phyloP scores from a whole-genome alignment of 1,140 invertebrate genomes.

The Drosophila mojavensis region DNA sequence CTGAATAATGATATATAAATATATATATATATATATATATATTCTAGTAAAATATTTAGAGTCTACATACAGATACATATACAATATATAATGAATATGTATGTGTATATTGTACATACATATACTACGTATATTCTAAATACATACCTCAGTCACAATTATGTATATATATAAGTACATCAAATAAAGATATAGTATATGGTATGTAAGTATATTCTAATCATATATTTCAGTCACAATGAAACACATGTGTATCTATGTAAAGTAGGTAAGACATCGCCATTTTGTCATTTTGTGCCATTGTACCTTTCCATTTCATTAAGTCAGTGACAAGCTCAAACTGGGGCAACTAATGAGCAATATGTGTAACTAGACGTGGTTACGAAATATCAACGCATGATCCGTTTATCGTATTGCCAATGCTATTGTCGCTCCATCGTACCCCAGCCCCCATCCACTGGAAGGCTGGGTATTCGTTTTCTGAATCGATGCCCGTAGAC shows the following conservation, averaged over 20 bases:
- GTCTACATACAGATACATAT: too few relatives aligned
- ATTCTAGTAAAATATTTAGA: too few relatives aligned
- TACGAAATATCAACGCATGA: constrained; percentile 58
- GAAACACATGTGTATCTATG: too few relatives aligned
- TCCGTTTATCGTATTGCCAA: constrained; percentile 19
- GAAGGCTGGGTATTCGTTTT: neutral
- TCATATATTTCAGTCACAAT: too few relatives aligned
- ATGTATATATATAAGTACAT: too few relatives aligned
- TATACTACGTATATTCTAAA: too few relatives aligned
- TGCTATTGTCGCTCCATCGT: constrained; percentile 24
- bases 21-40: neutral
- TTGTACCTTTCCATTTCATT: constrained; percentile 25
- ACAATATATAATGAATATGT: too few relatives aligned
- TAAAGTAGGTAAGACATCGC: too few relatives aligned
- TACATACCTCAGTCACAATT: too few relatives aligned
- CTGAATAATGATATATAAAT: neutral
- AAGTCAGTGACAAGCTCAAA: constrained; percentile 56
- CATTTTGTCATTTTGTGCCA: constrained; percentile 25
- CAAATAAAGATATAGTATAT: too few relatives aligned
- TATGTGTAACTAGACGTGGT: constrained; percentile 78
- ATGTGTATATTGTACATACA: too few relatives aligned
- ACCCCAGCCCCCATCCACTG: neutral
- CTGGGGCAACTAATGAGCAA: constrained; percentile 70
- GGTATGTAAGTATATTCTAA: too few relatives aligned
- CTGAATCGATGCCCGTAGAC: constrained; percentile 73